Conservation (phyloP, 2,113 vertebrate genomes). For the Lontra canadensis region DNA sequence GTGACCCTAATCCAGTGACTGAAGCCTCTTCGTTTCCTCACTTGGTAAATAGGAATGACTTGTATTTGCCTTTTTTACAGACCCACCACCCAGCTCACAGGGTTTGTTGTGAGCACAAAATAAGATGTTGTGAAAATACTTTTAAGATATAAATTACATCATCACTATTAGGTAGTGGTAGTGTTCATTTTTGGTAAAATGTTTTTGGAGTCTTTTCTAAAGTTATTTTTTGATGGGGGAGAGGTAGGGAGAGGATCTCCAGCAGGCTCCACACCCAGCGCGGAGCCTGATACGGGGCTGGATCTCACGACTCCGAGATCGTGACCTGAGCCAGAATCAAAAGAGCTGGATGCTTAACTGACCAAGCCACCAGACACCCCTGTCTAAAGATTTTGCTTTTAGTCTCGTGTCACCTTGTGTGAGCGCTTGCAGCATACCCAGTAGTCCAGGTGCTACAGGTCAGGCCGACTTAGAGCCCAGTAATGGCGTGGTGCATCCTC, state of each 20-base stretch:
- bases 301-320: background rate
- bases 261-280: background rate
- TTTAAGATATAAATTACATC: background rate
- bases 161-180: background rate
- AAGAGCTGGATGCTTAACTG: background rate
- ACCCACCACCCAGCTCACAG: background rate
- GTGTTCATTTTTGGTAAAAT: background rate
- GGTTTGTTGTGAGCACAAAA: background rate
- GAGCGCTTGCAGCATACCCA: background rate
- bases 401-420: background rate
- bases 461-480: background rate
- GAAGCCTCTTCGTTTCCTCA: background rate
- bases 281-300: background rate
- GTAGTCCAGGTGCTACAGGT: background rate
- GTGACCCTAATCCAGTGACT: background rate
- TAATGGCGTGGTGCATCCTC: too few relatives aligned
- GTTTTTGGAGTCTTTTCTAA: background rate
- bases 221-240: background rate
- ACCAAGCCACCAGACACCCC: background rate
- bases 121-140: background rate
- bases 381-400: background rate
- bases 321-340: background rate
- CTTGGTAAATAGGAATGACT: background rate
- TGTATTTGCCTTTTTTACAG: background rate
- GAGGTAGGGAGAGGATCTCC: background rate